Conservation (phyloP, 2,888 invertebrate species). For the Halictus quadricinctus region DNA sequence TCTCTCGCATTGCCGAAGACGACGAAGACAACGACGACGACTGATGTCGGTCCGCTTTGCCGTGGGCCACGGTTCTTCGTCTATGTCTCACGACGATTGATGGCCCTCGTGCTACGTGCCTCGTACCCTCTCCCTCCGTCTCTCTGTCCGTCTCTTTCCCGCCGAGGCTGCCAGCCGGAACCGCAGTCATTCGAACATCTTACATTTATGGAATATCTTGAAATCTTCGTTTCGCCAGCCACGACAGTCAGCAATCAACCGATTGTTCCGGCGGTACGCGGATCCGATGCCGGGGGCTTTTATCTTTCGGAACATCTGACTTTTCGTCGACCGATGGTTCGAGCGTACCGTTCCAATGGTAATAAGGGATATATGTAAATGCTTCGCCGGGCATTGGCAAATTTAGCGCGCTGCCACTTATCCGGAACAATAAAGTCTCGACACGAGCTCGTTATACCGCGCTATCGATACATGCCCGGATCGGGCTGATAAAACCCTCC, state of each 20-base stretch:
- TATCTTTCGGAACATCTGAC: constrained; percentile 59
- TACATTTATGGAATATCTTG: constrained; percentile 81
- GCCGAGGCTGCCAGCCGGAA: constrained; percentile 50
- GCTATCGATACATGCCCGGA: background rate
- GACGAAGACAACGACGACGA: constrained; percentile 64
- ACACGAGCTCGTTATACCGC: background rate
- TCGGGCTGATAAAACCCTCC: background rate
- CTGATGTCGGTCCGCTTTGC: constrained; percentile 80
- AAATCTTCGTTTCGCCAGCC: constrained; percentile 72
- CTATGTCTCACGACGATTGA: constrained; percentile 81
- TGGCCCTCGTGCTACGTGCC: constrained; percentile 75
- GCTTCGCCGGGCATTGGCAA: constrained; percentile 36
- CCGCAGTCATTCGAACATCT: constrained; percentile 68
- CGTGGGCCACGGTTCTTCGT: constrained; percentile 78
- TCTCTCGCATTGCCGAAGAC: constrained; percentile 65
- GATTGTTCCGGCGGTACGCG: constrained; percentile 68
- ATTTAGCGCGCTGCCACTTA: constrained; percentile 27
- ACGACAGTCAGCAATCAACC: constrained; percentile 71
- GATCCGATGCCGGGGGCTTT: constrained; percentile 53
- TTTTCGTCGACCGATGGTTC: constrained; percentile 32
- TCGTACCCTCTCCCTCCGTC: constrained; percentile 3
- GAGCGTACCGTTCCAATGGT: constrained; percentile 33
- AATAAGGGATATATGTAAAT: constrained; percentile 45
- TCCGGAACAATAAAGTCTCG: constrained; percentile 2
- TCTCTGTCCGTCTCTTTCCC: background rate